A percentile compares a stretch with the other conserved stretches of the same genome.
Evolutionary conservation across 1,140 invertebrate species (phyloP).

Genomic region (Lepidurus packardi): DNA sequence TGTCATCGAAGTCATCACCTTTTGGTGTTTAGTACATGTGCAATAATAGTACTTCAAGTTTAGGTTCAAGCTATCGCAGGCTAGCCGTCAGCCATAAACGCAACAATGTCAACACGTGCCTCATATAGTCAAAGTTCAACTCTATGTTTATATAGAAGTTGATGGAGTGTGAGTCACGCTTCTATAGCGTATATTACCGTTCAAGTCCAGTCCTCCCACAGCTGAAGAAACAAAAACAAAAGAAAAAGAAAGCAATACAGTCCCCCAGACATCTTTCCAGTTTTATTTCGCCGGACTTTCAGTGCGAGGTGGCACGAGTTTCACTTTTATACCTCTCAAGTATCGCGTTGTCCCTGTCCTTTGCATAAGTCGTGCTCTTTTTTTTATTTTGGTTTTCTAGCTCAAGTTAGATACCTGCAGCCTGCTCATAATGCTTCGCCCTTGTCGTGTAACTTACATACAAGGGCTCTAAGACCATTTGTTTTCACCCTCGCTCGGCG

Average conservation of each 20-base stretch:
- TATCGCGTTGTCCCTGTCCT: background rate
- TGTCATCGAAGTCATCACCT: background rate
- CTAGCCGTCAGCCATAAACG: background rate
- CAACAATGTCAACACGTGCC: constrained; percentile 13
- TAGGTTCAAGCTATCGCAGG: background rate
- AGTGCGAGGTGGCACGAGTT: constrained; percentile 17
- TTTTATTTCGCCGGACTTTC: constrained; percentile 1
- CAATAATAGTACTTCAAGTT: background rate
- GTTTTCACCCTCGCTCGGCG: too few species aligned
- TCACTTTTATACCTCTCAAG: constrained; percentile 7
- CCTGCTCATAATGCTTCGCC: background rate
- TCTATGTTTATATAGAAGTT: background rate
- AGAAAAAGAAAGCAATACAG: background rate
- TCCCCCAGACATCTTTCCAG: background rate
- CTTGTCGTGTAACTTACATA: background rate
- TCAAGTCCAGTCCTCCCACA: too few species aligned
- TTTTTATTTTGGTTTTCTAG: background rate
- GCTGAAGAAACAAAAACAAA: too few species aligned
- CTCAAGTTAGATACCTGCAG: too few species aligned
- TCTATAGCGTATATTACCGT: too few species aligned
- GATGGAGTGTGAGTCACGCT: background rate
- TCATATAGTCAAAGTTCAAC: background rate
- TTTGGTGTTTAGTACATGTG: background rate
- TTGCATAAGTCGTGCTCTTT: constrained; percentile 7
- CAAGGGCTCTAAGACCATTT: too few species aligned